Percentiles rank a stretch among this genome's conserved stretches.
These are phyloP conservation scores for Chydorus sphaericus DNA, from an alignment of 2,888 invertebrate genomes.

Conservation along the genomic window DNA sequence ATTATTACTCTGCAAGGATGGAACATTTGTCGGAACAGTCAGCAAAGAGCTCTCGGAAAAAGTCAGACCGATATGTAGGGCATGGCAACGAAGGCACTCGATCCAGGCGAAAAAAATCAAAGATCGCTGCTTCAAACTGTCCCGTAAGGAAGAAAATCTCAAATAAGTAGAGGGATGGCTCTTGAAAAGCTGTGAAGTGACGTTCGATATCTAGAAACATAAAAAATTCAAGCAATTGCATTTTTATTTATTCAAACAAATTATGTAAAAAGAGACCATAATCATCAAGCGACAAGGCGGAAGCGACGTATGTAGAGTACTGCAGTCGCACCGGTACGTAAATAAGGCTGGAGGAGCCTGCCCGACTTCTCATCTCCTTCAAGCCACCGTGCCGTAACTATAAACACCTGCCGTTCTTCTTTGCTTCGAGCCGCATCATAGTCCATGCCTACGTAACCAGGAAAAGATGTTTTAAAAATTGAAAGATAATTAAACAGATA, in stretches of 20 bases:
- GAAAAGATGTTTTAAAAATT: no score
- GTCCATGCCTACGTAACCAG: slow-evolving; percentile 60
- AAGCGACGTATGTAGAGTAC: no score
- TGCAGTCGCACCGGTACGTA: slow-evolving; percentile 89
- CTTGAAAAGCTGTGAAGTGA: slow-evolving; percentile 82
- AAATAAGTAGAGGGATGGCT: slow-evolving; percentile 80
- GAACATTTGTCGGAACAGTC: slow-evolving; percentile 53
- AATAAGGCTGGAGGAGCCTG: slow-evolving; percentile 39
- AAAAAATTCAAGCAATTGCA: neutral
- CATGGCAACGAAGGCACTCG: slow-evolving; percentile 54
- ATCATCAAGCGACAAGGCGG: slow-evolving; percentile 66
- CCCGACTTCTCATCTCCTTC: slow-evolving; percentile 44
- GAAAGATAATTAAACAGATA: slow-evolving; percentile 83
- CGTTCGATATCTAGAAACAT: slow-evolving; percentile 47
- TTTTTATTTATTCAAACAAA: neutral
- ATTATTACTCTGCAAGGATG: slow-evolving; percentile 51
- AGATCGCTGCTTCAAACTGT: slow-evolving; percentile 89
- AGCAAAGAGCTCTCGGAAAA: slow-evolving; percentile 72
- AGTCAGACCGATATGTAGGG: slow-evolving; percentile 84
- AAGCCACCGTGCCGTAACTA: slow-evolving; percentile 79
- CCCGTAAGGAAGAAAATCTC: slow-evolving; percentile 81
- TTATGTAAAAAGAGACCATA: slow-evolving; percentile 42
- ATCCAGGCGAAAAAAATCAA: slow-evolving; percentile 77
- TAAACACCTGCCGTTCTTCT: slow-evolving; percentile 77
- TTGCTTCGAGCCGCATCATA: slow-evolving; percentile 80